Evolutionary conservation across 2,888 invertebrate genomes (phyloP), one percentile per base, ranked within the genome.

Genomic region (Tipula lateralis): DNA sequence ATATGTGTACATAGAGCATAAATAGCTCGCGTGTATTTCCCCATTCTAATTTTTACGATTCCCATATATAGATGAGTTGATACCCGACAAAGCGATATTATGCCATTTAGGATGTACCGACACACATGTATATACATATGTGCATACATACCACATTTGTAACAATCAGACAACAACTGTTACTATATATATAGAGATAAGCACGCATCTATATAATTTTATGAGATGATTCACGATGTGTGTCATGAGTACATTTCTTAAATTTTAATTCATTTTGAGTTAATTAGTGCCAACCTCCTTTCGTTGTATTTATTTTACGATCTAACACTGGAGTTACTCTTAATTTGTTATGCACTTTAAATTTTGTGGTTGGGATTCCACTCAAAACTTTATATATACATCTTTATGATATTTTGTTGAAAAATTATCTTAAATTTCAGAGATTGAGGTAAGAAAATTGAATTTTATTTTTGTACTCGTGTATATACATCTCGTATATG

Each of bases 361-460:
- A 50, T 16, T n/a, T 50, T 50, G 44, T 50, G 44, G 44, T 50
- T 50, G 16, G 5, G 44, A 50, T 50, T 50, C n/a, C 44, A 50
- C 16, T 6, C n/a, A 1, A 50, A n/a, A 50, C 16, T 16, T 16
- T 16, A 16, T 44, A 39, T 13, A 39, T 32, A 44, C 16, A 44
- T 44, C 3, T 16, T 9, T 9, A 66, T 66, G 9, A 24, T 50
- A 50, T 50, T 66, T 66, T 1, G n/a, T n/a, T 24, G 24, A 66
- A 66, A 66, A 66, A 24, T 66, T 66, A 66, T 66, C 24, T 66
- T 24, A 7, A 66, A 66, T 24, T 66, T 66, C 9, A 66, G 66
- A 66, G 66, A 66, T 66, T 66, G 66, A 24, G 66, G 66, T 66
- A 66, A 66, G 66, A 66, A 66, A 66, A 66, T 66, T 66, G 66